Conservation (phyloP, 2,888 invertebrate genomes). For the Halictus ligatus region DNA sequence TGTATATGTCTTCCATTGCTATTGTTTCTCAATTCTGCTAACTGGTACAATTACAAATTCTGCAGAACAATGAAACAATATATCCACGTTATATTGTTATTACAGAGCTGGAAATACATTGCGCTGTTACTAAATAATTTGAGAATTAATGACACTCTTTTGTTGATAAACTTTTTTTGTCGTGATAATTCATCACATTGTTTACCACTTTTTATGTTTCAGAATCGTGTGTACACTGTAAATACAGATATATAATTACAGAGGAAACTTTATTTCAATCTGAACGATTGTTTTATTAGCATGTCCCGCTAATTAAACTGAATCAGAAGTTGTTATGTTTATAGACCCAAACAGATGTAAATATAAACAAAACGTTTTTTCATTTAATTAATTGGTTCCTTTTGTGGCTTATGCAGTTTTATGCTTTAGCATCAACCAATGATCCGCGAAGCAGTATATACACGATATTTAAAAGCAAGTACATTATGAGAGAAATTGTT, state of each 20-base stretch:
- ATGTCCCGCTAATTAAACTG: neutral
- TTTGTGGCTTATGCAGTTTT: neutral
- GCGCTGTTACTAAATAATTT: neutral
- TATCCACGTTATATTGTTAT: neutral
- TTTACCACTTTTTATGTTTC: neutral
- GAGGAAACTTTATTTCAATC: neutral
- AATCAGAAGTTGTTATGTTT: neutral
- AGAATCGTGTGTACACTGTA: neutral
- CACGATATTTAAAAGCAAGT: neutral
- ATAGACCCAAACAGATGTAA: neutral
- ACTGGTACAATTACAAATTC: neutral
- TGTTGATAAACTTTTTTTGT: neutral
- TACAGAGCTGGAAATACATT: neutral
- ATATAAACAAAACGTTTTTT: neutral
- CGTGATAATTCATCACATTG: neutral
- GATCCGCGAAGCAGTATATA: neutral
- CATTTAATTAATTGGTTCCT: neutral
- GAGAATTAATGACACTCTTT: neutral
- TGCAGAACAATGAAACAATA: neutral
- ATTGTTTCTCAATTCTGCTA: neutral
- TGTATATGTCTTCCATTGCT: conserved; percentile 75
- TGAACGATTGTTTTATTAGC: neutral
- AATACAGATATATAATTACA: neutral
- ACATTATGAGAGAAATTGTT: neutral
- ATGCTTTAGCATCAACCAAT: neutral